phyloP scores from a whole-genome alignment of 2,888 invertebrate genomes.

The Asteroscopus sphinx region DNA sequence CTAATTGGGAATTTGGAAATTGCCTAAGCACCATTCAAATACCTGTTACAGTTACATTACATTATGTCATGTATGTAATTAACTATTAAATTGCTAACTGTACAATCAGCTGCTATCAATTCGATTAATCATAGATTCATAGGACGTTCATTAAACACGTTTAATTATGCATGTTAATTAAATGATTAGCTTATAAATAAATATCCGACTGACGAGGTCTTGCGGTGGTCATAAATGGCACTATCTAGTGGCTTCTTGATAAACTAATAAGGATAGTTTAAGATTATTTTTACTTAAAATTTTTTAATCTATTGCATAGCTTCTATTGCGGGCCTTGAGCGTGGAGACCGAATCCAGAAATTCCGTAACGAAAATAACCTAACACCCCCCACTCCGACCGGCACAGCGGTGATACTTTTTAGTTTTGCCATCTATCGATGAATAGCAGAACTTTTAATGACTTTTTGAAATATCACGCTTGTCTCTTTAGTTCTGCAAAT shows the following conservation, averaged over 20 bases:
- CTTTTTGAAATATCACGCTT: too few species aligned
- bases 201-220: constrained; percentile 46
- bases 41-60: not conserved
- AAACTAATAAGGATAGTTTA: not conserved
- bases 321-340: too few species aligned
- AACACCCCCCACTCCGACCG: too few species aligned
- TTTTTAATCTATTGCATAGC: too few species aligned
- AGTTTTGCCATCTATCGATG: too few species aligned
- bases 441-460: too few species aligned
- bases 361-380: too few species aligned
- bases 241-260: constrained; percentile 3
- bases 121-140: constrained; percentile 65
- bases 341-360: too few species aligned
- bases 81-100: constrained; percentile 22
- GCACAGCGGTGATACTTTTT: too few species aligned
- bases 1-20: not conserved
- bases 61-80: constrained; percentile 2
- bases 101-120: constrained; percentile 52
- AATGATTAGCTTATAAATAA: constrained; percentile 61
- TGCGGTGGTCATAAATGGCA: constrained; percentile 22
- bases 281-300: not conserved
- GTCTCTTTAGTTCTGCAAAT: too few species aligned
- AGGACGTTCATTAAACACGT: constrained; percentile 61
- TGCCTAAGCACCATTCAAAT: not conserved
- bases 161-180: constrained; percentile 65